These are phyloP conservation scores for Drosophila tristis DNA, from an alignment of 1,140 invertebrate species.

Conservation along the genomic window DNA sequence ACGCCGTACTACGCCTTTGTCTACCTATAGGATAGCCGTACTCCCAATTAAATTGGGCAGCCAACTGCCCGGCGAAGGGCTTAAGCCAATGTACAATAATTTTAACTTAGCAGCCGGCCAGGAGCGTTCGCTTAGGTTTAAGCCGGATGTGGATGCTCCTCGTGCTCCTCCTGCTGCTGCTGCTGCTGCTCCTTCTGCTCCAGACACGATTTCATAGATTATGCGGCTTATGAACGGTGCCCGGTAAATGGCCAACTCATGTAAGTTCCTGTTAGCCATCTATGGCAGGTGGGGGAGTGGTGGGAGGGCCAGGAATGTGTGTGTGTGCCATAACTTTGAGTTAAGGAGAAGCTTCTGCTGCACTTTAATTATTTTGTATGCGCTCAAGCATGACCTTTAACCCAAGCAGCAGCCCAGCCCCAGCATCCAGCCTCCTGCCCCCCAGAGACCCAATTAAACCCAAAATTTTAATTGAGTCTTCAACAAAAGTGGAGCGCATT, in stretches of 20 bases:
- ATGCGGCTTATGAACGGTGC: slow-evolving; percentile 56
- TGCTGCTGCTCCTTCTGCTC: background rate
- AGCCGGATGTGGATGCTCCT: background rate
- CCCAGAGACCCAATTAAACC: slow-evolving; percentile 24
- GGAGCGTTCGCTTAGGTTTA: slow-evolving; percentile 42
- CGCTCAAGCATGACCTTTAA: slow-evolving; percentile 34
- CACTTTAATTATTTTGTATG: slow-evolving; percentile 63
- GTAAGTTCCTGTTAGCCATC: slow-evolving; percentile 44
- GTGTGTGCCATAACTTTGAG: slow-evolving; percentile 34
- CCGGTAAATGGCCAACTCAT: slow-evolving; percentile 57
- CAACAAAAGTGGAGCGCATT: slow-evolving; percentile 3
- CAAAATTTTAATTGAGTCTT: slow-evolving; percentile 32
- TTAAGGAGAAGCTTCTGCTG: slow-evolving; percentile 33
- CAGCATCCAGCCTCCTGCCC: too few species aligned
- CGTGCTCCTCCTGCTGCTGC: too few species aligned
- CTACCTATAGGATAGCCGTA: slow-evolving; percentile 1
- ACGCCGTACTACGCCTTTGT: background rate
- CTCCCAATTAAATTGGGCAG: slow-evolving; percentile 37
- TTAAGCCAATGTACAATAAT: slow-evolving; percentile 63
- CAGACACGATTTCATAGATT: slow-evolving; percentile 58
- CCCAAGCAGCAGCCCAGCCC: background rate
- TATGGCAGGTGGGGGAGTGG: slow-evolving; percentile 6
- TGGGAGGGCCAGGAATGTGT: background rate
- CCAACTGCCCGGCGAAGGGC: slow-evolving; percentile 38
- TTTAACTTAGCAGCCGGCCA: slow-evolving; percentile 50